These are phyloP conservation scores for Acanthosepion pharaonis DNA, from an alignment of 2,888 invertebrate genomes.

Conservation along the genomic window DNA sequence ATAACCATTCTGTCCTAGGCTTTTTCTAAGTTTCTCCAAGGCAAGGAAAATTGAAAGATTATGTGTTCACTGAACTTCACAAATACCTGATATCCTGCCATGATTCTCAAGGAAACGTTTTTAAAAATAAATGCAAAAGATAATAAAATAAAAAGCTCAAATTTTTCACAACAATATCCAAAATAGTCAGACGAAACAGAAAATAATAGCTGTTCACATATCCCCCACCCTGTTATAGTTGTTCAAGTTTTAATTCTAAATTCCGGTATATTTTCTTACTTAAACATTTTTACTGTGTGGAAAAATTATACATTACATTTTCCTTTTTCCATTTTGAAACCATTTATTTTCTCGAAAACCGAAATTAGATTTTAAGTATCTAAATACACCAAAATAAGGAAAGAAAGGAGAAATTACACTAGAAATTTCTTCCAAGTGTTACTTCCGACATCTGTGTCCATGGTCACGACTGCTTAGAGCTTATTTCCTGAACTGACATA, in stretches of 20 bases:
- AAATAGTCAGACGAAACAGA: neutral
- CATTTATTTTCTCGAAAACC: neutral
- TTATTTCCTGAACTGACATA: constrained; percentile 33
- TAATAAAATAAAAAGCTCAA: neutral
- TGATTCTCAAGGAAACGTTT: neutral
- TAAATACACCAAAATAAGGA: neutral
- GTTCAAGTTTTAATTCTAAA: constrained; percentile 33
- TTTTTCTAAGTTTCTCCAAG: neutral
- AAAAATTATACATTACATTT: neutral
- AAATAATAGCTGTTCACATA: constrained; percentile 16
- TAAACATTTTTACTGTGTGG: neutral
- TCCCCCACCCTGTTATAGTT: neutral
- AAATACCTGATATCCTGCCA: neutral
- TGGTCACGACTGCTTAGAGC: constrained; percentile 20
- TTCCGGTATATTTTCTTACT: neutral
- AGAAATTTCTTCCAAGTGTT: constrained; percentile 33
- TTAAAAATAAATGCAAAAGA: too few relatives aligned
- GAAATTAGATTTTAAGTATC: neutral
- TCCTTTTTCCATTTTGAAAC: neutral
- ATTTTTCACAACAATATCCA: neutral
- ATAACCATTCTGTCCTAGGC: neutral
- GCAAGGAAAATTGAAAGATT: neutral
- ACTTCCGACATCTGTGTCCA: neutral
- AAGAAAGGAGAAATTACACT: neutral
- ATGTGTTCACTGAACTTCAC: neutral